Conservation (phyloP, 2,113 vertebrate species). For the Elanus axillaris region DNA sequence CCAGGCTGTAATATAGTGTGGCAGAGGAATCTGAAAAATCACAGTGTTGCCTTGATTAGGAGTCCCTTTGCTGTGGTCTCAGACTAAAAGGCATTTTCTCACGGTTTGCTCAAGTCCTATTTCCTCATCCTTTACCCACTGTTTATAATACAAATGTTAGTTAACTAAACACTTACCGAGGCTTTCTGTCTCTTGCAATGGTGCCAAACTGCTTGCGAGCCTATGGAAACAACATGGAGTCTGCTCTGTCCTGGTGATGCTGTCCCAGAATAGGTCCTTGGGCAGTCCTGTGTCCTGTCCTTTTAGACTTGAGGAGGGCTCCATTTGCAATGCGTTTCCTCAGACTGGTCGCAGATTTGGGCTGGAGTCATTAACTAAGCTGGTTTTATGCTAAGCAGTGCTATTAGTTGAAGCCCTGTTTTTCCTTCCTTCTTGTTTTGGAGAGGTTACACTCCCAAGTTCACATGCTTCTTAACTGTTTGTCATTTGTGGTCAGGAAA, state of each 20-base stretch:
- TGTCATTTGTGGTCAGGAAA: constrained; percentile 23
- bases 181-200: constrained; percentile 3
- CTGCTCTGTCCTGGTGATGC: neutral
- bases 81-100: constrained; percentile 55
- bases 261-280: neutral
- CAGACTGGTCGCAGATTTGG: neutral
- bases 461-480: neutral
- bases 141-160: constrained; percentile 61
- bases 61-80: constrained; percentile 47
- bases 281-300: neutral
- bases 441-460: neutral
- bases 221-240: neutral
- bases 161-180: constrained; percentile 55
- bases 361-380: neutral
- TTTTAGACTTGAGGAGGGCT: neutral
- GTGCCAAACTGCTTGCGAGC: neutral
- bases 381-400: neutral
- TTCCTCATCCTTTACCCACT: constrained; percentile 47
- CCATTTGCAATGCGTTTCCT: neutral
- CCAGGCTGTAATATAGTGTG: neutral
- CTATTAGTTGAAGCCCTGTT: neutral
- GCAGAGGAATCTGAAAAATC: constrained; percentile 32
- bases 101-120: neutral
- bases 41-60: neutral
- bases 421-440: neutral